phyloP scores from a whole-genome alignment of 1,140 invertebrate species.

The Drosophila littoralis region DNA sequence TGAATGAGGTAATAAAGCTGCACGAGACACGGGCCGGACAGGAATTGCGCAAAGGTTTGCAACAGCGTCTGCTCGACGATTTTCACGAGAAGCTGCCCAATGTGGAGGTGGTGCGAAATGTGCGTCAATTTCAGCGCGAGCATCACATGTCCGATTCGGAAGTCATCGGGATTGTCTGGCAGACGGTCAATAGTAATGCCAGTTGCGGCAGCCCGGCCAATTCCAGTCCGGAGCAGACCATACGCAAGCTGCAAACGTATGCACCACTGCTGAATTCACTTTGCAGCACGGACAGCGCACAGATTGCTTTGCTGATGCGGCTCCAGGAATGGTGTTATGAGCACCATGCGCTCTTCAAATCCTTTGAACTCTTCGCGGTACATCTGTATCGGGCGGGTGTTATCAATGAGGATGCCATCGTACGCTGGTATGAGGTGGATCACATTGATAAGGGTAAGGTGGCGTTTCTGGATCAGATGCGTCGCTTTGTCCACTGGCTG shows the following conservation, averaged over 20 bases:
- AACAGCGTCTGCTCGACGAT: slow-evolving; percentile 18
- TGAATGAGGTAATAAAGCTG: slow-evolving; percentile 22
- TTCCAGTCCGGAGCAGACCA: slow-evolving; percentile 3
- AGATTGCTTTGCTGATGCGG: slow-evolving; percentile 20
- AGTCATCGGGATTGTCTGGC: slow-evolving; percentile 35
- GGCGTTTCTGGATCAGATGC: slow-evolving; percentile 34
- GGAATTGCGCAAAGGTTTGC: not conserved
- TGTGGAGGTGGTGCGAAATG: slow-evolving; percentile 8
- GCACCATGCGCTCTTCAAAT: slow-evolving; percentile 21
- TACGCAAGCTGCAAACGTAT: slow-evolving; percentile 24
- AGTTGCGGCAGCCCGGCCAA: not conserved
- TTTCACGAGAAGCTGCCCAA: slow-evolving; percentile 21
- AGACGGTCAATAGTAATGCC: slow-evolving; percentile 10
- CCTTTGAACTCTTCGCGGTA: slow-evolving; percentile 17
- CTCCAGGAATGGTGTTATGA: slow-evolving; percentile 39
- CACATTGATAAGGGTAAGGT: slow-evolving; percentile 33
- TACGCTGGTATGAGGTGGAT: slow-evolving; percentile 31
- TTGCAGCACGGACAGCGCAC: slow-evolving; percentile 25
- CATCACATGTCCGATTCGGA: slow-evolving; percentile 33
- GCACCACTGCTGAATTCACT: slow-evolving; percentile 24
- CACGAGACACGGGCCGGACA: slow-evolving; percentile 18
- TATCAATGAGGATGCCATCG: slow-evolving; percentile 32
- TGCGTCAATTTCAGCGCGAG: slow-evolving; percentile 30
- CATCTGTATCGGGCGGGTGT: slow-evolving; percentile 25
- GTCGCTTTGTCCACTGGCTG: slow-evolving; percentile 18